A percentile compares a stretch with the other conserved stretches of the same genome.
Conservation (phyloP, 2,797 vertebrate genomes). For the Parauchenoglanis punctatus region DNA sequence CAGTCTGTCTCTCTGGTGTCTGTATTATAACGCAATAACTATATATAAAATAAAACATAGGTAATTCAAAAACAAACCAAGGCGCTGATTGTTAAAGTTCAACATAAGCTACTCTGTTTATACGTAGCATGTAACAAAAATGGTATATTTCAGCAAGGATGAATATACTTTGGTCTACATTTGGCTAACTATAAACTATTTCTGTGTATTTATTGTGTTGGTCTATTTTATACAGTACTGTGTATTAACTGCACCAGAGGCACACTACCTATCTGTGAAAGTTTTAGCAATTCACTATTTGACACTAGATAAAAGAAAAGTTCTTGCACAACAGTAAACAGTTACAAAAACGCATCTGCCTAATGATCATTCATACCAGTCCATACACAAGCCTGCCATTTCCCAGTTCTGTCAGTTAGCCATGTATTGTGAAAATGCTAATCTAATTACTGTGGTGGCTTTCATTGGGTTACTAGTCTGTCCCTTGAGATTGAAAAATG, state of each 20-base stretch:
- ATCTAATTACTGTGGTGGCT: background rate
- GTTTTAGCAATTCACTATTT: background rate
- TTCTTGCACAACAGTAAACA: background rate
- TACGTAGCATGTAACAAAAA: background rate
- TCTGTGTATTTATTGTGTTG: background rate
- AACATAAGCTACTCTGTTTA: background rate
- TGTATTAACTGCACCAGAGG: background rate
- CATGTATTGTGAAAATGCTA: constrained; percentile 11
- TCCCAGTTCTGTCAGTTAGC: background rate
- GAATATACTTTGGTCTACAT: background rate
- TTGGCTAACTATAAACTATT: background rate
- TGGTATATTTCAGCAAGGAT: background rate
- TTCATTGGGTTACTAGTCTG: constrained; percentile 1
- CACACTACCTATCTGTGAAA: background rate
- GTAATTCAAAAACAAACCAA: background rate
- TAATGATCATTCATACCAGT: background rate
- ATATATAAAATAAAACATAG: background rate
- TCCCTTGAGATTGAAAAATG: background rate
- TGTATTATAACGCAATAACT: background rate
- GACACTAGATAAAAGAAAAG: background rate
- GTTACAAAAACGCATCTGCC: background rate
- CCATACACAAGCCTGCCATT: background rate
- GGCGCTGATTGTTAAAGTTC: background rate
- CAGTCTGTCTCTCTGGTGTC: background rate
- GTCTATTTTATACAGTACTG: background rate